Evolutionary conservation across 2,113 vertebrate species (phyloP), one percentile per base, ranked within the genome.

Genomic region (Stegastes partitus): DNA sequence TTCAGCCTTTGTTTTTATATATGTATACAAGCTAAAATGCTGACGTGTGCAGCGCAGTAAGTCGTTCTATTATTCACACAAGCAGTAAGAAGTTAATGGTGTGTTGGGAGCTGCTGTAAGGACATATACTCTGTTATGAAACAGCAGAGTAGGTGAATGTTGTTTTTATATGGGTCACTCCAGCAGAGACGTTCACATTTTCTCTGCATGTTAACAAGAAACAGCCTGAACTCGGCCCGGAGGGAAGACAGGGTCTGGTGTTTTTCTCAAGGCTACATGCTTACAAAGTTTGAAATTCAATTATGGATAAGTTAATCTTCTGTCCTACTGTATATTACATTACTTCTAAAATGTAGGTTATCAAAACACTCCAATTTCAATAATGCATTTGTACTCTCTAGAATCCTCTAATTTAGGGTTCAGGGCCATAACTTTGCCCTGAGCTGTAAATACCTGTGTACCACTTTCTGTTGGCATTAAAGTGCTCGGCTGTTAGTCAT

Each of bases 271-370:
- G 18, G 59, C 25, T 45, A 2, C 49, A 53, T 74, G 74, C 72
- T 56, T 79, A 51, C 5, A 16, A 70, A 42, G 68, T 34, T 34
- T 79, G 10, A 62, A 82, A 82, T 66, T 57, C 9, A 57, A 68
- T 77, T 85, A 45, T 25, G 25, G 55, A 44, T 77, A 77, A 82
- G 26, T 84, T 23, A 69, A 83, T 84, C 0, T 86, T 80, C 77
- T 85, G 63, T 81, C 63, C 28, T n/a, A 0, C 37, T 65, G 53
- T 25, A 63, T 54, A 67, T 76, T 63, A 68, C 37, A 84, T 75
- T 67, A 56, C 65, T 25, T 50, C 21, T 50, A 16, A 37, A 37
- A 57, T 65, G 44, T 47, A 49, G 9, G 11, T 58, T 4, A 44
- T 67, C 21, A 72, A 76, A 54, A 59, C 42, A 28, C 7, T 57